These are phyloP conservation scores for Odontomachus brunneus DNA, from an alignment of 1,140 invertebrate genomes.

Conservation along the genomic window DNA sequence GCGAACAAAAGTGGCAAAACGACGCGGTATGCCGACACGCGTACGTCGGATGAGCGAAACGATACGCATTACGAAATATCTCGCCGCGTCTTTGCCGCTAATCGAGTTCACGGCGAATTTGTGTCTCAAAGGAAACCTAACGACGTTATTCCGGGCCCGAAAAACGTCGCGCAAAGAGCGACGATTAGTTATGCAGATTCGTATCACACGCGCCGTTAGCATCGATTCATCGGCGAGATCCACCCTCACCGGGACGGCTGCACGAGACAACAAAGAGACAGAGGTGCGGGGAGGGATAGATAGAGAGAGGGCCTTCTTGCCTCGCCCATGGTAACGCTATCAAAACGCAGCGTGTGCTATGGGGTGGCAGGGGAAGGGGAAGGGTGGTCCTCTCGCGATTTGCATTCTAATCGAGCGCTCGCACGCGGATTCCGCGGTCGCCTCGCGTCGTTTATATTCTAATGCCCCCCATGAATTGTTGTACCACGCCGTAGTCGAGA, in stretches of 20 bases:
- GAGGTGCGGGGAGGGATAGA: neutral
- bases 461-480: slow-evolving; percentile 24
- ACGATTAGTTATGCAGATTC: slow-evolving; percentile 72
- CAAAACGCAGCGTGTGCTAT: slow-evolving; percentile 55
- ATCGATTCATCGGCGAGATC: slow-evolving; percentile 69
- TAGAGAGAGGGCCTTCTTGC: slow-evolving; percentile 10
- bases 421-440: slow-evolving; percentile 29
- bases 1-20: slow-evolving; percentile 40
- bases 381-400: slow-evolving; percentile 25
- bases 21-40: neutral
- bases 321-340: slow-evolving; percentile 60
- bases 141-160: slow-evolving; percentile 44
- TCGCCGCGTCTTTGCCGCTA: slow-evolving; percentile 40
- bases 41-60: neutral
- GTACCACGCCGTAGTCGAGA: neutral
- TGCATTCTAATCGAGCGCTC: slow-evolving; percentile 52
- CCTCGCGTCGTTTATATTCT: slow-evolving; percentile 37
- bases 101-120: slow-evolving; percentile 51
- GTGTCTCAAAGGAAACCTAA: slow-evolving; percentile 58
- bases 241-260: slow-evolving; percentile 46
- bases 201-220: slow-evolving; percentile 68
- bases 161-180: slow-evolving; percentile 54
- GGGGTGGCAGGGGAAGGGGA: neutral
- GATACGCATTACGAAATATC: neutral
- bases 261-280: slow-evolving; percentile 58